Evolutionary conservation across 2,113 vertebrate species (phyloP), one percentile per base, ranked within the genome.

Genomic region (Cyprinodon variegatus): DNA sequence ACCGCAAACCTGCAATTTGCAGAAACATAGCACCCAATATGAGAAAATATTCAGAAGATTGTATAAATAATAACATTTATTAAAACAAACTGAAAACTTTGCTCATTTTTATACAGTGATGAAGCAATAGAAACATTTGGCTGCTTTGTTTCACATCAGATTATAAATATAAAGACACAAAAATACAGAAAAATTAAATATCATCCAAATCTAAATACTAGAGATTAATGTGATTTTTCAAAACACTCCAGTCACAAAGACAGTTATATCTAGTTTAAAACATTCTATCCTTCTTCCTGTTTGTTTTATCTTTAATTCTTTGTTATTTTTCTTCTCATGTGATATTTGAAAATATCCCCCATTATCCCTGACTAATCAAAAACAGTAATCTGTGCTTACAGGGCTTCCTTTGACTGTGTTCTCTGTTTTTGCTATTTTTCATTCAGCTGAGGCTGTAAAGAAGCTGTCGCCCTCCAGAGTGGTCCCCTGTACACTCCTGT

Each of bases 401-500:
- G 69, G 38, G 65, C 72, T 69, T 83, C 48, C 53, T 69, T 70
- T 80, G 72, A 48, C 77, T 72, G 41, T 84, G 61, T 83, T 79
- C 65, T 60, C 65, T 64, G 59, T 63, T 39, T 83, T 81, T 90
- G 85, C 76, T 74, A 67, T 82, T 88, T 90, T 91, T 91, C 77
- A 92, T 93, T 93, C 91, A 89, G 89, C 20, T 38, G 77, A 86
- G 83, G 70, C 84, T 11, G 76, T 85, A 86, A 85, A 91, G 84
- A 87, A 83, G 80, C 84, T 85, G 82, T 89, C 76, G 77, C 87
- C 81, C 83, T 89, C 89, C 74, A 70, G 91, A 86, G 88, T 79
- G 78, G 77, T 89, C 86, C 88, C 79, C 81, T 53, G 83, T 81
- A 82, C 76, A 50, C 87, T 79, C 63, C 76, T 89, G 83, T 92